Evolutionary conservation across 2,113 vertebrate species (phyloP).

Genomic region (Pachycephala philippinensis): DNA sequence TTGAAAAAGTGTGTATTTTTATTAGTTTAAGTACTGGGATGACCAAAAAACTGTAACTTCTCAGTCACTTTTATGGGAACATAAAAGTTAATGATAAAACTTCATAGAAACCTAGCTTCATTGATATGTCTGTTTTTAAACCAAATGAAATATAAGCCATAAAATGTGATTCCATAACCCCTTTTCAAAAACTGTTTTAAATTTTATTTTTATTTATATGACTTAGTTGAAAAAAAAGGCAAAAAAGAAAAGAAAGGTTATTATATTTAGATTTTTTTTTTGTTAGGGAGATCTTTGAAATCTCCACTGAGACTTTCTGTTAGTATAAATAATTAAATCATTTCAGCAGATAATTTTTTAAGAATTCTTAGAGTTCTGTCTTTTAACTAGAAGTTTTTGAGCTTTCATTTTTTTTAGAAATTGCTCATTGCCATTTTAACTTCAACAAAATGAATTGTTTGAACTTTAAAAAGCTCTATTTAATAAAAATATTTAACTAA

Average conservation of each 20-base stretch:
- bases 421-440: conserved; percentile 18
- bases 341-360: neutral
- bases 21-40: neutral
- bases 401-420: neutral
- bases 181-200: neutral
- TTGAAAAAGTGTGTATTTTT: neutral
- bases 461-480: neutral
- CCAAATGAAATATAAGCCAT: neutral
- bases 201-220: neutral
- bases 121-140: neutral
- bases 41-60: neutral
- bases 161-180: neutral
- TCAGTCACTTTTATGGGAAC: neutral
- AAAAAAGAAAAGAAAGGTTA: neutral
- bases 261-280: neutral
- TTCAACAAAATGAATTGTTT: conserved; percentile 37
- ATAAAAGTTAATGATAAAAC: conserved; percentile 15
- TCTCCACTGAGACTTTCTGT: neutral
- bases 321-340: neutral
- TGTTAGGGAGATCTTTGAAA: neutral
- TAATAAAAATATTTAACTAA: conserved; percentile 33
- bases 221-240: neutral
- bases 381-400: neutral
- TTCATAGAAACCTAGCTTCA: neutral
- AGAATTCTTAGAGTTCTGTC: neutral